Base-by-base conservation (phyloP, 1,140 invertebrate genomes). In the Eriosoma lanigerum region DNA sequence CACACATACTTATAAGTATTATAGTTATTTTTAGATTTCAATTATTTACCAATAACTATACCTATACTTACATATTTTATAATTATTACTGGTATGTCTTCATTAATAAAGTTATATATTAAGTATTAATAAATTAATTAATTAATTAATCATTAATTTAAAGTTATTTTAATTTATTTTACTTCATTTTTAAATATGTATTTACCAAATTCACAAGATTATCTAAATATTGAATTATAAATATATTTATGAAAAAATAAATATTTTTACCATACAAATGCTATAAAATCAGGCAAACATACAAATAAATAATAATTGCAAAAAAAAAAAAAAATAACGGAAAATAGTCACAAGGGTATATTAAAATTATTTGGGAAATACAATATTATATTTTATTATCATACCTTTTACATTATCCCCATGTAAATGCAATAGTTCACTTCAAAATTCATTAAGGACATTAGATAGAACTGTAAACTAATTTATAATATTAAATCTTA, bases 381-480 rank as follows among this genome's bases (percentile, higher is more conserved):
- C 21, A 24, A 46, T 64, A n/a, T 24, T 48, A 26, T 17, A 68
- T 48, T n/a, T n/a, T n/a, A 26, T 24, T 78, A 78, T 44, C 58
- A 80, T 60, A 80, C 58, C 75, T 58, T 80, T 62, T 46, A 80
- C 9, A 44, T 62, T 24, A 48, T 48, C 62, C 44, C 54, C 21
- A 26, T 26, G 38, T 60, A 32, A 56, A 46, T 44, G 8, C 75
- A 48, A 80, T 15, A 15, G 44, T 46, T 80, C 32, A 58, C 2
- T 19, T 48, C 75, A 46, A 80, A 60, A 80, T 26, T 44, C 32
- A 44, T 46, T 62, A 80, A 46, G 46, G 32, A 62, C 10, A 26
- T 60, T 56, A 80, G 15, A 29, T 60, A 26, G 44, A 60, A 80
- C 44, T 60, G 56, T 58, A 80, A 78, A 80, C 32, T 80, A 48